Base-by-base conservation (phyloP, 2,113 vertebrate species). In the Chaetorhynchus papuensis region DNA sequence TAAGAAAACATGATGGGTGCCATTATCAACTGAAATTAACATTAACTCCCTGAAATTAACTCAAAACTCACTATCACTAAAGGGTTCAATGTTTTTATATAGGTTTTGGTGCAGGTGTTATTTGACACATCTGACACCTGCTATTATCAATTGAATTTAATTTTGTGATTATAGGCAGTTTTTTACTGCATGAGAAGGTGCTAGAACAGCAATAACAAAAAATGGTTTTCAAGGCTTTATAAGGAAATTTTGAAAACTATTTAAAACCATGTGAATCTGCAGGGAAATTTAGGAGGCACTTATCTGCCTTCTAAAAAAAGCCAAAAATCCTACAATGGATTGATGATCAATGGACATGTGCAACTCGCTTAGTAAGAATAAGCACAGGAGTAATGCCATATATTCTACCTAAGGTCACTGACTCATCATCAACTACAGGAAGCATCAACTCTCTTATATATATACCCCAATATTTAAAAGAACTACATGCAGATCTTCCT, bases 401-500 rank as follows among this genome's bases (percentile, higher is more conserved):
- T 17, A 53, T 28, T 90, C 53, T 23, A 2, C 31, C 19, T 26
- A 23, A 54, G 39, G 47, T 21, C 50, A 53, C 4, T 61, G 72
- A 57, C 28, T 69, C 14, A 92, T 44, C 20, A 60, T 8, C 64
- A 81, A 1, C 59, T 72, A 1, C 2, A 76, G 31, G 45, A 76
- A 81, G 7, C 11, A 74, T 11, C 54, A 70, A 14, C 10, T 45
- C 37, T 3, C 6, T 49, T 39, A 39, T 1, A 42, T 3, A 53
- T 3, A 59, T n/a, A 26, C 4, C 23, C 23, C 14, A 74, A 35
- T 0, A 47, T 6, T 39, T 42, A 4, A 42, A 77, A 65, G 7
- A 33, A 27, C 47, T 50, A 63, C 0, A 7, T 3, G 30, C 27
- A 68, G 39, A 24, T 30, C 26, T 44, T 76, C 44, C 20, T 57